phyloP scores from a whole-genome alignment of 2,888 invertebrate species.

The Hemicrepidius hirtus region DNA sequence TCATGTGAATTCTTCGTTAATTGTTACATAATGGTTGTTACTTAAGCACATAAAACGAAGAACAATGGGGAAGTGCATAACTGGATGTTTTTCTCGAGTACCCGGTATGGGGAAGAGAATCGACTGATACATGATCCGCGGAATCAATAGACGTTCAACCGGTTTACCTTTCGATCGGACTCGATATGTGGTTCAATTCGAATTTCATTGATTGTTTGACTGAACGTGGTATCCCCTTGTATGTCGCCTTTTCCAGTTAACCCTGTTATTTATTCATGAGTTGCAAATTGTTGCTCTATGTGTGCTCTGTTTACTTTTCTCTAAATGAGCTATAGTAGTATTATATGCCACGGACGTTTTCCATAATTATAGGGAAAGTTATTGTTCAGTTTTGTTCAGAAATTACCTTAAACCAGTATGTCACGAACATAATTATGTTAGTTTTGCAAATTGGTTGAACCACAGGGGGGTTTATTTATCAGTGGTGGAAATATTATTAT shows the following conservation, averaged over 20 bases:
- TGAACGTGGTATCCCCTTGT: constrained; percentile 1
- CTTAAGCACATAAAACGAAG: constrained; percentile 10
- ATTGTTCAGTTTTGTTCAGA: not conserved
- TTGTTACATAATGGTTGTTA: constrained; percentile 28
- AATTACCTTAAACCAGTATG: no score
- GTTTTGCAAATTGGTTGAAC: no score
- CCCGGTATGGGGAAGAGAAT: constrained; percentile 36
- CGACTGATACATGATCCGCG: constrained; percentile 36
- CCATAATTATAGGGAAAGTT: not conserved
- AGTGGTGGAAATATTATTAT: no score
- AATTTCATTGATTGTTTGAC: constrained; percentile 44
- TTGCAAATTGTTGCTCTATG: constrained; percentile 17
- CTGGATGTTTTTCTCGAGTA: constrained; percentile 36
- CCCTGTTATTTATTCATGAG: constrained; percentile 33
- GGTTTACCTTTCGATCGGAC: constrained; percentile 51
- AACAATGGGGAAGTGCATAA: constrained; percentile 51
- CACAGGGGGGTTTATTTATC: no score
- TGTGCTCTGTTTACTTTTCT: constrained; percentile 1
- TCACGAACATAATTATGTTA: no score
- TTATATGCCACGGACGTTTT: not conserved
- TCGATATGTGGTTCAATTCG: constrained; percentile 40
- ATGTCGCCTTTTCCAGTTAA: constrained; percentile 26
- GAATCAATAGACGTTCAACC: constrained; percentile 58
- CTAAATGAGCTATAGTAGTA: not conserved
- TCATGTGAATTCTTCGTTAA: constrained; percentile 30